Conservation (phyloP, 1,140 invertebrate genomes). For the Epicauta chinensis region DNA sequence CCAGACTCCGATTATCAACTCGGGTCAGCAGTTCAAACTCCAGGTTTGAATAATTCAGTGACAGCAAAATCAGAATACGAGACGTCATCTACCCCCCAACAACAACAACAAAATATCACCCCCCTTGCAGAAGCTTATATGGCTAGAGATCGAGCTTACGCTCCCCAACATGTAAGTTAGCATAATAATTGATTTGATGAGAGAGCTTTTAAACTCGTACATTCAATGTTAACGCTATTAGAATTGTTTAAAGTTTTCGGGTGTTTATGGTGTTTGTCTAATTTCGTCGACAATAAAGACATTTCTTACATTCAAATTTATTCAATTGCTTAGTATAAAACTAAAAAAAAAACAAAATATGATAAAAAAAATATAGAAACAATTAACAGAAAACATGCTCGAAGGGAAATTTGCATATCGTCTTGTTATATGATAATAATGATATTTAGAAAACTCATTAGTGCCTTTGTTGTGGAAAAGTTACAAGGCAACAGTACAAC, state of each 20-base stretch:
- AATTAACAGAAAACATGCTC: no score
- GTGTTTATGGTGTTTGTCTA: slow-evolving; percentile 8
- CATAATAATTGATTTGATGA: slow-evolving; percentile 27
- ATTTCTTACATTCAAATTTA: slow-evolving; percentile 20
- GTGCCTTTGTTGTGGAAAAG: no score
- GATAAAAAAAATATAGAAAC: no score
- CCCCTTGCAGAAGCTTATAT: slow-evolving; percentile 39
- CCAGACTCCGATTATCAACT: slow-evolving; percentile 60
- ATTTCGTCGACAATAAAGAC: slow-evolving; percentile 13
- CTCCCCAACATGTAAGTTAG: slow-evolving; percentile 37
- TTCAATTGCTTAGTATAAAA: slow-evolving; percentile 4
- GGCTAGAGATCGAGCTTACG: slow-evolving; percentile 35
- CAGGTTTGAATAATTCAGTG: slow-evolving; percentile 42
- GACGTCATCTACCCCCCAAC: slow-evolving; percentile 14
- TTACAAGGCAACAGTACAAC: no score
- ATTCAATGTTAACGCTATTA: slow-evolving; percentile 1
- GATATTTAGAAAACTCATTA: no score
- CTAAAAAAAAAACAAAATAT: no score
- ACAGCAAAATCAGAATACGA: slow-evolving; percentile 32
- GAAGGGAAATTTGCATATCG: slow-evolving; percentile 13
- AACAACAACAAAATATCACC: slow-evolving; percentile 27
- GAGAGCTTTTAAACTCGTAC: slow-evolving; percentile 19
- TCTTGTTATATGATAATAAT: not conserved
- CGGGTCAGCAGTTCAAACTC: slow-evolving; percentile 52
- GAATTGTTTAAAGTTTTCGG: slow-evolving; percentile 17